phyloP scores from a whole-genome alignment of 2,797 vertebrate genomes.

The Oreochromis grahami region DNA sequence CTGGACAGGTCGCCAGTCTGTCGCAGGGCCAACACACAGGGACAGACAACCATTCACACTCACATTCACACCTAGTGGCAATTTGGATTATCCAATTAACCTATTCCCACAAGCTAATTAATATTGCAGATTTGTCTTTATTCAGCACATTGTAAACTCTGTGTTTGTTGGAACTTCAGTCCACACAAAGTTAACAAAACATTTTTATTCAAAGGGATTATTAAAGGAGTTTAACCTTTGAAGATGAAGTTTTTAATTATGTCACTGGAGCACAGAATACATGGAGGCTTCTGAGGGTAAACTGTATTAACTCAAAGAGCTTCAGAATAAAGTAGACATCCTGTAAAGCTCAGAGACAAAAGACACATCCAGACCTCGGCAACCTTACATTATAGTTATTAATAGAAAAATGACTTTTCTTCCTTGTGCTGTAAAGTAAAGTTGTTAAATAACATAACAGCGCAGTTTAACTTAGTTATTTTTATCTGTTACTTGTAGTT shows the following conservation, averaged over 20 bases:
- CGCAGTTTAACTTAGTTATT: fast-evolving
- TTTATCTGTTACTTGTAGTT: neutral
- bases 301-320: neutral
- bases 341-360: neutral
- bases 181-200: neutral
- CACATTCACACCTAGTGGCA: no score
- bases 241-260: neutral
- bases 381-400: neutral
- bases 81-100: no score
- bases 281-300: neutral
- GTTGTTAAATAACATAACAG: neutral
- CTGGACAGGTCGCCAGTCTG: no score
- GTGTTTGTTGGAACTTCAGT: neutral
- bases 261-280: neutral
- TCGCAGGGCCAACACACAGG: no score
- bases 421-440: neutral
- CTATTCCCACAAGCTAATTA: no score
- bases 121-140: neutral
- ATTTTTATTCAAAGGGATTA: neutral
- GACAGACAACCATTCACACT: no score
- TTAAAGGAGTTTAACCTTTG: neutral
- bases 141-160: neutral
- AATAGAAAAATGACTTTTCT: neutral
- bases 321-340: neutral
- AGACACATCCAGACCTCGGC: neutral